Evolutionary conservation across 1,140 invertebrate species (phyloP).

Genomic region (Drosophila chauvacae): DNA sequence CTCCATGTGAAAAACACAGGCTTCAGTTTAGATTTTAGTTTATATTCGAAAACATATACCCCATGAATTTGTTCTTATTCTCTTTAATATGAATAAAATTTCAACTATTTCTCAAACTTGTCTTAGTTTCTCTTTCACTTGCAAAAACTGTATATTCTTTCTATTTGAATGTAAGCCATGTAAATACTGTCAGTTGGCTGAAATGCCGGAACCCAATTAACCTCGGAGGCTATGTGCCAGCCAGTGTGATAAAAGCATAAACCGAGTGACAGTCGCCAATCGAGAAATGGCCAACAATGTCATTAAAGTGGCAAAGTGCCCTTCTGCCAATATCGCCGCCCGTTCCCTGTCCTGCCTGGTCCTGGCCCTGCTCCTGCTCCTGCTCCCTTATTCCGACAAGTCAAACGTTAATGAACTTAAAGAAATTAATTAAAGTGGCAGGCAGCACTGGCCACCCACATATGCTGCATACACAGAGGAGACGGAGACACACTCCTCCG

Average conservation of each 20-base stretch:
- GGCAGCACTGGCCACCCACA: slow-evolving; percentile 27
- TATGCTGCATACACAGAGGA: slow-evolving; percentile 8
- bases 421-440: slow-evolving; percentile 79
- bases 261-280: slow-evolving; percentile 9
- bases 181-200: background rate
- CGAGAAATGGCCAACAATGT: slow-evolving; percentile 55
- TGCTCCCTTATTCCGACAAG: slow-evolving; percentile 56
- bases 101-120: too few relatives aligned
- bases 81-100: too few relatives aligned
- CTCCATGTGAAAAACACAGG: too few relatives aligned
- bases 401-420: slow-evolving; percentile 82
- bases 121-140: too few relatives aligned
- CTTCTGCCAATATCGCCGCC: slow-evolving; percentile 50
- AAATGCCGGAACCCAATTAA: background rate
- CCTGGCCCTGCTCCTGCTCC: background rate
- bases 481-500: background rate
- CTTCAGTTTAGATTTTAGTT: too few relatives aligned
- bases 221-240: background rate
- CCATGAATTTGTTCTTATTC: too few relatives aligned
- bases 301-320: slow-evolving; percentile 55
- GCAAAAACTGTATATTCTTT: too few relatives aligned
- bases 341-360: slow-evolving; percentile 56
- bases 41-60: too few relatives aligned
- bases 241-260: slow-evolving; percentile 22
- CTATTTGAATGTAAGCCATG: background rate